These are phyloP conservation scores for Ranitomeya variabilis DNA, from an alignment of 2,113 vertebrate species.

Conservation along the genomic window DNA sequence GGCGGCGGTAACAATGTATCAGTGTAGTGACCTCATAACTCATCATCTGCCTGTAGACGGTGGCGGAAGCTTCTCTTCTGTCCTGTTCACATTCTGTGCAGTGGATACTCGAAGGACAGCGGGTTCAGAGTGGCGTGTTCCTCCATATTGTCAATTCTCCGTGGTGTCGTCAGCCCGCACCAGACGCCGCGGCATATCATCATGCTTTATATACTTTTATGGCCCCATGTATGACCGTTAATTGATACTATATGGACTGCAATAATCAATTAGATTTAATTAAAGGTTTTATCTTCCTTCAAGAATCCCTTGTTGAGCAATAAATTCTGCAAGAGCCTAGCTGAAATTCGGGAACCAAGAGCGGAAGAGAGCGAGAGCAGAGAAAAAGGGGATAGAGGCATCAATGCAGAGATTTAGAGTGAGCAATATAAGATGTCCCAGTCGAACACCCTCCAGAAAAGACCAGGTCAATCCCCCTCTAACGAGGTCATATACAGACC, in stretches of 20 bases:
- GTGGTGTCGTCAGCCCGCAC: background rate
- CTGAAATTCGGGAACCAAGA: background rate
- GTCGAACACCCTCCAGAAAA: too few relatives aligned
- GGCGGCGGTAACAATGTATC: background rate
- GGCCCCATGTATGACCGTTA: background rate
- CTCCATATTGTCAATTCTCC: constrained; percentile 12
- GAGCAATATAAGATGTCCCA: too few relatives aligned
- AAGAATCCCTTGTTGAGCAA: background rate
- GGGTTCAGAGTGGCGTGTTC: background rate
- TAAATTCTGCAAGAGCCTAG: background rate
- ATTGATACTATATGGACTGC: constrained; percentile 35
- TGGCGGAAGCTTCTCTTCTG: background rate
- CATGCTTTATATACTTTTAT: constrained; percentile 30
- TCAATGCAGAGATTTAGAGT: too few relatives aligned
- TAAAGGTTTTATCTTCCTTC: constrained; percentile 28
- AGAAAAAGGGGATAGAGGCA: background rate
- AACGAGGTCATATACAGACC: too few relatives aligned
- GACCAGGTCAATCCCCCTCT: too few relatives aligned
- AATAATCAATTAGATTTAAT: constrained; percentile 32
- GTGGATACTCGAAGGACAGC: background rate
- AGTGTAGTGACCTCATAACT: background rate
- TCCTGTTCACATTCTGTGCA: background rate
- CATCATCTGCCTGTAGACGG: background rate
- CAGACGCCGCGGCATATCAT: background rate
- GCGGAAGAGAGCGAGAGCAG: background rate